A percentile compares a stretch with the other conserved stretches of the same genome.
Conservation (phyloP, 2,113 vertebrate genomes). For the Hippocampus guttulatus region DNA sequence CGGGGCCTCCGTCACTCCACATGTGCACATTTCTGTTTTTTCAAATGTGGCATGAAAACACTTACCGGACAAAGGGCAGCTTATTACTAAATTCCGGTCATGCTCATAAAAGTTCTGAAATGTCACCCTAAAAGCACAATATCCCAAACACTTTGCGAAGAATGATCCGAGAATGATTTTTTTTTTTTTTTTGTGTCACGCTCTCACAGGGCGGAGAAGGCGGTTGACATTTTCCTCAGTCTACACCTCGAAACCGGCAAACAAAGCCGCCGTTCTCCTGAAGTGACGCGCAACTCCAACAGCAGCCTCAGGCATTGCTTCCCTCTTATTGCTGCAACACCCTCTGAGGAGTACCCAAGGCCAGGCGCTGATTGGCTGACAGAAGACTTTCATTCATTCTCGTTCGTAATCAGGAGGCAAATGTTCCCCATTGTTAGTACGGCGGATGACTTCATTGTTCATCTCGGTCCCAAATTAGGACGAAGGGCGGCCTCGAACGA, state of each 20-base stretch:
- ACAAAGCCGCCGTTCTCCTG: constrained; percentile 19
- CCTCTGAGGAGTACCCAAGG: too few species aligned
- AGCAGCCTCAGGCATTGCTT: constrained; percentile 8
- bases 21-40: background rate
- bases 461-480: background rate
- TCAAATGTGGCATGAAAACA: background rate
- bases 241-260: constrained; percentile 41
- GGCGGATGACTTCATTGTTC: background rate
- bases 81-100: background rate
- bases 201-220: constrained; percentile 9
- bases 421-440: background rate
- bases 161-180: background rate
- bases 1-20: constrained; percentile 19
- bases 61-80: background rate
- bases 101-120: background rate
- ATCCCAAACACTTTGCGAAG: background rate
- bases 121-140: background rate
- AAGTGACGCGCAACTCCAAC: constrained; percentile 4
- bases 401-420: background rate
- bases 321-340: background rate
- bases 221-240: constrained; percentile 32
- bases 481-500: background rate
- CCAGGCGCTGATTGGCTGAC: background rate
- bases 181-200: background rate
- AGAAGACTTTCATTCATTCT: background rate